Evolutionary conservation across 2,113 vertebrate species (phyloP).

Genomic region (Sinocyclocheilus anophthalmus): DNA sequence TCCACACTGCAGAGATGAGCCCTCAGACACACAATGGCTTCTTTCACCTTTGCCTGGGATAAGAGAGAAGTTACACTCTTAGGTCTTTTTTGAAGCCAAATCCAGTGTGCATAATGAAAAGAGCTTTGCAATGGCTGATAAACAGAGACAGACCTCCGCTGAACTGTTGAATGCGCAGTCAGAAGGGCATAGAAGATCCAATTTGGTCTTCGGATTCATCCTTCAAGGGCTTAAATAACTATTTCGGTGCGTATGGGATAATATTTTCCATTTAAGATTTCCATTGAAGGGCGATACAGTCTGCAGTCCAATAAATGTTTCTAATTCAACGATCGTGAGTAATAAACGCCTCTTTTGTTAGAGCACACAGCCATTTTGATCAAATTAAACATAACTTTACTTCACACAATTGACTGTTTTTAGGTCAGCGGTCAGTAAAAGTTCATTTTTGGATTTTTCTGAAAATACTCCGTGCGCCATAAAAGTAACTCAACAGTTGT

Average conservation of each 20-base stretch:
- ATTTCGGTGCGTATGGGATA: constrained; percentile 3
- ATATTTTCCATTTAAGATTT: constrained; percentile 25
- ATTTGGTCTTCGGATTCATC: neutral
- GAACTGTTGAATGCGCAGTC: constrained; percentile 35
- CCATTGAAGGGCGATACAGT: neutral
- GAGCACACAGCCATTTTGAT: neutral
- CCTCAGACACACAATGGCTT: constrained; percentile 17
- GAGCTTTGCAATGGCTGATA: constrained; percentile 42
- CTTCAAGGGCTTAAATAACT: neutral
- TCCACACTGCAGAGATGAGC: neutral
- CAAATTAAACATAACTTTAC: neutral
- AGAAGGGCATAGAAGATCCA: constrained; percentile 20
- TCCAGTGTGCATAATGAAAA: constrained; percentile 32
- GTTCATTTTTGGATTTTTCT: constrained; percentile 49
- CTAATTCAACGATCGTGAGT: neutral
- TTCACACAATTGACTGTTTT: constrained; percentile 23
- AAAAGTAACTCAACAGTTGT: constrained; percentile 53
- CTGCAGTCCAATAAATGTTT: neutral
- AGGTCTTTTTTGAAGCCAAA: constrained; percentile 59
- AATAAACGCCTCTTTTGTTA: constrained; percentile 14
- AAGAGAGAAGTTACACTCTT: constrained; percentile 59
- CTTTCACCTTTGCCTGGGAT: constrained; percentile 41
- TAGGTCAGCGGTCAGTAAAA: constrained; percentile 40
- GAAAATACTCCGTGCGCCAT: constrained; percentile 53
- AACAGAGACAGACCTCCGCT: constrained; percentile 8